Conservation (phyloP, 2,888 invertebrate species). For the Orchesella flavescens region DNA sequence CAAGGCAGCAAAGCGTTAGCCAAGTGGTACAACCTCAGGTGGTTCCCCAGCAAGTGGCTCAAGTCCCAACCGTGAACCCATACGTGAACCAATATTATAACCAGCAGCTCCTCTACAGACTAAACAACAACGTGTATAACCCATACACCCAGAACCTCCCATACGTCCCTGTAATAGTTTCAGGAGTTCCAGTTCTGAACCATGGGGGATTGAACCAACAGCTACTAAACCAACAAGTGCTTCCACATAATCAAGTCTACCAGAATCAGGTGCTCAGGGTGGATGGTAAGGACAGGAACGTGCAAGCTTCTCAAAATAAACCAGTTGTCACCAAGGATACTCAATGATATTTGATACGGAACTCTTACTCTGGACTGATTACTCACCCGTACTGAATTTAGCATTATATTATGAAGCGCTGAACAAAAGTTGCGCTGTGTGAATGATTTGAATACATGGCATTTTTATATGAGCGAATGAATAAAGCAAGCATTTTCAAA, state of each 20-base stretch:
- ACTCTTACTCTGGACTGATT: background rate
- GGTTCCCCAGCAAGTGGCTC: background rate
- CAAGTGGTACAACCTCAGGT: background rate
- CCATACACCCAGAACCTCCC: background rate
- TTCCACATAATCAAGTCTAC: background rate
- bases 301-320: background rate
- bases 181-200: background rate
- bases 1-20: background rate
- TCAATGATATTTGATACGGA: background rate
- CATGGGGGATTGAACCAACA: too few relatives aligned
- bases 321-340: conserved; percentile 2
- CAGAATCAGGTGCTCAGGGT: background rate
- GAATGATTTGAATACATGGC: background rate
- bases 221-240: background rate
- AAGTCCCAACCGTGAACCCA: background rate
- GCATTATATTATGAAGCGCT: background rate
- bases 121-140: background rate
- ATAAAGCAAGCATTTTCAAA: conserved; percentile 34
- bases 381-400: background rate
- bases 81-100: background rate
- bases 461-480: background rate
- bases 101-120: background rate
- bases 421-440: too few relatives aligned
- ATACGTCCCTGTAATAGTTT: background rate
- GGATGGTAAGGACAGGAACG: background rate